Evolutionary conservation across 1,140 invertebrate genomes (phyloP).

Genomic region (Euura saliciscinereae): DNA sequence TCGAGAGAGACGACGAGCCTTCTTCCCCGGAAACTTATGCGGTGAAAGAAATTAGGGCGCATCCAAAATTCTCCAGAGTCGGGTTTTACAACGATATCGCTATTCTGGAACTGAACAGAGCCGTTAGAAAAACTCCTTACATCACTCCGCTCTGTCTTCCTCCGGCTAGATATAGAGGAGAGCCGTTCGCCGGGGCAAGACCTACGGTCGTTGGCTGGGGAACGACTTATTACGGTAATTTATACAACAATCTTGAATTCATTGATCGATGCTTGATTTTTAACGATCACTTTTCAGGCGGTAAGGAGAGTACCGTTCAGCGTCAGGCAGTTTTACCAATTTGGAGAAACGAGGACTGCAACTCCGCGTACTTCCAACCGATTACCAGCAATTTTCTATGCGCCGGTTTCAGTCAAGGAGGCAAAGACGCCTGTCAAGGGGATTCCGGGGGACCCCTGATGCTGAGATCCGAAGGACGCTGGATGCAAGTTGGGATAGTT

Average conservation of each 20-base stretch:
- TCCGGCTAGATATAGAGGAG: constrained; percentile 58
- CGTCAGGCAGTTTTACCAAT: constrained; percentile 85
- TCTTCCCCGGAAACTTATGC: constrained; percentile 78
- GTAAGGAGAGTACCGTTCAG: constrained; percentile 82
- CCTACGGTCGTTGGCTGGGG: constrained; percentile 94
- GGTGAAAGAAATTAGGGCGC: constrained; percentile 78
- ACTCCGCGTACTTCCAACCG: constrained; percentile 88
- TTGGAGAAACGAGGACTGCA: constrained; percentile 90
- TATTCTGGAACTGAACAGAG: constrained; percentile 74
- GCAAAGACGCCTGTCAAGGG: constrained; percentile 88
- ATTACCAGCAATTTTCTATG: constrained; percentile 91
- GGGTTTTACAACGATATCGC: constrained; percentile 95
- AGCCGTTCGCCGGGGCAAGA: constrained; percentile 72
- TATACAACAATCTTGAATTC: not conserved
- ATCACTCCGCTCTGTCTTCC: constrained; percentile 90
- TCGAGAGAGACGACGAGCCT: constrained; percentile 80
- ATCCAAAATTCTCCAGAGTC: constrained; percentile 80
- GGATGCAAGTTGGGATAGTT: constrained; percentile 88
- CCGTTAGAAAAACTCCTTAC: constrained; percentile 80
- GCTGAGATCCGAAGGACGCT: constrained; percentile 74
- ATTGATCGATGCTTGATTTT: not conserved
- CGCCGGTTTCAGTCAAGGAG: constrained; percentile 87
- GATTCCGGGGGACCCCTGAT: constrained; percentile 83
- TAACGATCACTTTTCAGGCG: constrained; percentile 58
- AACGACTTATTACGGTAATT: constrained; percentile 77